Evolutionary conservation across 1,140 invertebrate species (phyloP).

Genomic region (Apis florea): DNA sequence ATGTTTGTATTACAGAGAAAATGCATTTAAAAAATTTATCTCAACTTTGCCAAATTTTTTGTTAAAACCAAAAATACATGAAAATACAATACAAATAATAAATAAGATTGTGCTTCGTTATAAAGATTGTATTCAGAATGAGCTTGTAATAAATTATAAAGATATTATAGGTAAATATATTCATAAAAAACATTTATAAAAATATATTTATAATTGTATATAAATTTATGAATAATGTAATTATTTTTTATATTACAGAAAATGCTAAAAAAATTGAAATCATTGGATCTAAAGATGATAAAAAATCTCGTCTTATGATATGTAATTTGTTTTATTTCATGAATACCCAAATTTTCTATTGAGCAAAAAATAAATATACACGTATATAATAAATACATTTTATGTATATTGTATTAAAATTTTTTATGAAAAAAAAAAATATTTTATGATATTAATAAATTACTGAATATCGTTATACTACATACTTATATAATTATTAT

Average conservation of each 20-base stretch:
- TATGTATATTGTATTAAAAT: background rate
- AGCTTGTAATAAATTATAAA: constrained; percentile 68
- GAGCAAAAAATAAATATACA: constrained; percentile 33
- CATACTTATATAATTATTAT: background rate
- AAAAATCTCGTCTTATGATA: constrained; percentile 72
- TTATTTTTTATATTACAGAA: constrained; percentile 69
- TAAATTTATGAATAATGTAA: background rate
- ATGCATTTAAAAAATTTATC: constrained; percentile 71
- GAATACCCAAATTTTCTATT: constrained; percentile 73
- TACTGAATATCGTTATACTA: constrained; percentile 3
- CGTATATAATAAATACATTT: constrained; percentile 5
- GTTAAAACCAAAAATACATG: constrained; percentile 67
- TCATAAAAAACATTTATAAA: background rate
- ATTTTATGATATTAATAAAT: background rate
- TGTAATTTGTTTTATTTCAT: constrained; percentile 77
- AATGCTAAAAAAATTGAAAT: constrained; percentile 75
- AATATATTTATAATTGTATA: background rate
- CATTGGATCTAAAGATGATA: constrained; percentile 66
- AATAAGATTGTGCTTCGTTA: constrained; percentile 72
- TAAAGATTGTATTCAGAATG: constrained; percentile 68
- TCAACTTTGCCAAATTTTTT: constrained; percentile 70
- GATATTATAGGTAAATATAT: constrained; percentile 71
- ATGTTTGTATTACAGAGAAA: constrained; percentile 61
- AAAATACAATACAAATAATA: constrained; percentile 71
- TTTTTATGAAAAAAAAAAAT: background rate